These are phyloP conservation scores for Hoplodrina ambigua DNA, from an alignment of 2,888 invertebrate genomes.

Conservation along the genomic window DNA sequence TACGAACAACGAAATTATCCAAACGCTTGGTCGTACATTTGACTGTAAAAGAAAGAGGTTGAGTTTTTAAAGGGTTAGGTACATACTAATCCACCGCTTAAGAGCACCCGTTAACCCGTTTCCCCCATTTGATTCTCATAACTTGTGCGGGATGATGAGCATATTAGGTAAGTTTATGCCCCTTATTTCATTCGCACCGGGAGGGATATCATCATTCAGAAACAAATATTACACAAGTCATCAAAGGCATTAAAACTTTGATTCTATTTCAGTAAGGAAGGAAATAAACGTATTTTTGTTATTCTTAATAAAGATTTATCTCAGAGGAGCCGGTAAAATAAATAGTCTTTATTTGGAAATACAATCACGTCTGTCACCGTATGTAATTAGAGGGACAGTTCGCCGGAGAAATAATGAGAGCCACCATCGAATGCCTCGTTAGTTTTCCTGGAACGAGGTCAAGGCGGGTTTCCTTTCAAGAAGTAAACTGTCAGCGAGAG, in stretches of 20 bases:
- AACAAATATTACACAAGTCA: slow-evolving; percentile 44
- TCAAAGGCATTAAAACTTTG: slow-evolving; percentile 39
- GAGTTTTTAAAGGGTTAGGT: slow-evolving; percentile 34
- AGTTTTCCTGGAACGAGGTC: slow-evolving; percentile 75
- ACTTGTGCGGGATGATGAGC: slow-evolving; percentile 46
- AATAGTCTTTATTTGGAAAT: slow-evolving; percentile 67
- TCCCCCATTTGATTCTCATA: slow-evolving; percentile 42
- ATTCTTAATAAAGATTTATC: slow-evolving; percentile 47
- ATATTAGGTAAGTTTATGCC: slow-evolving; percentile 45
- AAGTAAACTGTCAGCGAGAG: slow-evolving; percentile 63
- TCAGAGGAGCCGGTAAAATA: slow-evolving; percentile 37
- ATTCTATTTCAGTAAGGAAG: slow-evolving; percentile 17
- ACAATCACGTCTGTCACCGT: slow-evolving; percentile 74
- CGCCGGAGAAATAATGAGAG: slow-evolving; percentile 76
- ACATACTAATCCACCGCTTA: slow-evolving; percentile 38
- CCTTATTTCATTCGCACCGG: slow-evolving; percentile 36
- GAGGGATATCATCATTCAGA: slow-evolving; percentile 28
- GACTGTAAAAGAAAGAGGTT: slow-evolving; percentile 24
- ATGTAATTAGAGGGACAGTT: slow-evolving; percentile 78
- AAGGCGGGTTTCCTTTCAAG: slow-evolving; percentile 67
- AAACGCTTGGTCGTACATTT: slow-evolving; percentile 7
- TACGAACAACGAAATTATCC: slow-evolving; percentile 9
- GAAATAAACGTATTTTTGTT: slow-evolving; percentile 24
- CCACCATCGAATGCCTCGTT: slow-evolving; percentile 79
- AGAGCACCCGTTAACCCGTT: slow-evolving; percentile 40